Conservation (phyloP, 1,140 invertebrate species). For the Telenomus remus region DNA sequence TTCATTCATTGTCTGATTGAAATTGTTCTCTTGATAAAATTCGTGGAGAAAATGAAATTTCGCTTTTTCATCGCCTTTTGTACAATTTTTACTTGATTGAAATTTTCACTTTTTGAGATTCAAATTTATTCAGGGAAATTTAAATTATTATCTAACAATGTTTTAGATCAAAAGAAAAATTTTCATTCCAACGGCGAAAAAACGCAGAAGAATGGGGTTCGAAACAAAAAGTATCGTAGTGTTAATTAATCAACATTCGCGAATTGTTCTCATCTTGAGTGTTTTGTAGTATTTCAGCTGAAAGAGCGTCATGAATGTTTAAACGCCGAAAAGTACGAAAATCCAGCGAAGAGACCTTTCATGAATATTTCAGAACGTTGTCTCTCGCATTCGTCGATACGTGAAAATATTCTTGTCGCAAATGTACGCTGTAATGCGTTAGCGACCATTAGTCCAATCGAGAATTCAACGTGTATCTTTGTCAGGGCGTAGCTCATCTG, state of each 20-base stretch:
- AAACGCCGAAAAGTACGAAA: constrained; percentile 22
- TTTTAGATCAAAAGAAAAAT: constrained; percentile 17
- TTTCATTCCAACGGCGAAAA: constrained; percentile 1
- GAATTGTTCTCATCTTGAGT: not conserved
- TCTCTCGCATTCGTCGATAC: constrained; percentile 42
- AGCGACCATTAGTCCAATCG: constrained; percentile 39
- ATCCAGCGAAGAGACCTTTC: constrained; percentile 13
- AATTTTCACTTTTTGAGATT: no score
- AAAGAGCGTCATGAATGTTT: constrained; percentile 26
- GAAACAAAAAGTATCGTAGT: constrained; percentile 2
- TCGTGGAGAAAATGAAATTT: no score
- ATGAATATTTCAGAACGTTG: constrained; percentile 49
- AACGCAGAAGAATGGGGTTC: constrained; percentile 7
- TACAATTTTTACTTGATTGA: no score
- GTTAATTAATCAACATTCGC: constrained; percentile 11
- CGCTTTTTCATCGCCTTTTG: no score
- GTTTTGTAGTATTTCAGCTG: not conserved
- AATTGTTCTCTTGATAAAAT: no score
- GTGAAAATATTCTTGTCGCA: constrained; percentile 48
- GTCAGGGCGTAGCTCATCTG: constrained; percentile 6
- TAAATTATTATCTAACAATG: no score
- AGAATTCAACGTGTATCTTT: constrained; percentile 43
- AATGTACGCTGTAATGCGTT: constrained; percentile 30
- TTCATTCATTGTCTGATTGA: no score
- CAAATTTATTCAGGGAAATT: no score